Conservation (phyloP, 1,140 invertebrate species). For the Theocolax elegans region DNA sequence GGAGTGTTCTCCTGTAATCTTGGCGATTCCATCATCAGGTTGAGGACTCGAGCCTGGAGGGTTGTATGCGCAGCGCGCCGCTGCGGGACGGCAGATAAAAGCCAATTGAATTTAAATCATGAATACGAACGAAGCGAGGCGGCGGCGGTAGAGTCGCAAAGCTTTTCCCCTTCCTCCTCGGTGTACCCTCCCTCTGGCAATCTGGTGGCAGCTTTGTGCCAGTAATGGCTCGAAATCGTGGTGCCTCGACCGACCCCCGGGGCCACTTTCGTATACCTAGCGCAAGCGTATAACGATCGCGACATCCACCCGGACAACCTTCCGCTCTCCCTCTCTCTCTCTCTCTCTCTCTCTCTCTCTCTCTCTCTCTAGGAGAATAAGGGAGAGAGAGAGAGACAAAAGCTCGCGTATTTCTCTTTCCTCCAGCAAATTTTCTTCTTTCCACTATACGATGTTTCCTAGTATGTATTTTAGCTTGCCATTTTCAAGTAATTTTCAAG, state of each 20-base stretch:
- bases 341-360: too few relatives aligned
- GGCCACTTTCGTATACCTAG: conserved; percentile 36
- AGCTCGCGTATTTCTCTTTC: too few relatives aligned
- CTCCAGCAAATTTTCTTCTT: too few relatives aligned
- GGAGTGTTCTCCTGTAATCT: conserved; percentile 57
- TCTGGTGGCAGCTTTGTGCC: conserved; percentile 67
- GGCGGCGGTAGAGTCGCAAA: too few relatives aligned
- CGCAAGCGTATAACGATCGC: conserved; percentile 14
- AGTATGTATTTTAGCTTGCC: too few relatives aligned
- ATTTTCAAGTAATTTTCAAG: too few relatives aligned
- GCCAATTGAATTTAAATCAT: conserved; percentile 68
- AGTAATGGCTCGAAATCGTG: conserved; percentile 64
- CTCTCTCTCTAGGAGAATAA: too few relatives aligned
- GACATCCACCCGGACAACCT: conserved; percentile 1
- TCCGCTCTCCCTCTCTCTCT: too few relatives aligned
- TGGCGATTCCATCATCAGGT: conserved; percentile 59
- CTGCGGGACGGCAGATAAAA: conserved; percentile 64
- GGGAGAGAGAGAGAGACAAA: too few relatives aligned
- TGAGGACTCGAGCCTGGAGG: conserved; percentile 47
- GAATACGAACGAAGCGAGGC: conserved; percentile 64
- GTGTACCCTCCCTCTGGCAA: conserved; percentile 65
- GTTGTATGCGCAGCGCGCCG: too few relatives aligned
- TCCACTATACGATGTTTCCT: too few relatives aligned
- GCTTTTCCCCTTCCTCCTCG: too few relatives aligned
- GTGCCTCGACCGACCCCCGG: conserved; percentile 46